phyloP scores from a whole-genome alignment of 30 jellyfish, hydroid and myxozoan species.

The Thelohanellus kitauei region DNA sequence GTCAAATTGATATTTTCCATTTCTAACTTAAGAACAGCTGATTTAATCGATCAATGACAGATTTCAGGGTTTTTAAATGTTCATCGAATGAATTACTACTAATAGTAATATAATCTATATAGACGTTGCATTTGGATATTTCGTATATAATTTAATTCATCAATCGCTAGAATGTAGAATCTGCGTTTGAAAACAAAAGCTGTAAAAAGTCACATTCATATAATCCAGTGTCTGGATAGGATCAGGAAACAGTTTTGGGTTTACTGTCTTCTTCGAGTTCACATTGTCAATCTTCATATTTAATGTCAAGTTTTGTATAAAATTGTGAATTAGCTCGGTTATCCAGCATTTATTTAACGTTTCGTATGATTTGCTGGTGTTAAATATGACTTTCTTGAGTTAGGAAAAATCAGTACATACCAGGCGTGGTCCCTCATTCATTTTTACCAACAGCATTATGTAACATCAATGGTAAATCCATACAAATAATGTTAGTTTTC shows the following conservation, averaged over 20 bases:
- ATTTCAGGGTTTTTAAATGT: slow-evolving; percentile 6
- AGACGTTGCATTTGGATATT: slow-evolving; percentile 12
- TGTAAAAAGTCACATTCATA: slow-evolving; percentile 9
- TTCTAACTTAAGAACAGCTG: slow-evolving; percentile 9
- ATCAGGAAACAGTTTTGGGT: too few species aligned
- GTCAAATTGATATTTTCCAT: slow-evolving; percentile 5
- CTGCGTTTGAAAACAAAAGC: slow-evolving; percentile 16
- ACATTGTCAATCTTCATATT: slow-evolving; percentile 14
- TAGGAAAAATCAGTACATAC: slow-evolving; percentile 16
- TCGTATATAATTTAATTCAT: slow-evolving; percentile 21
- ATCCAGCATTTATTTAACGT: slow-evolving; percentile 11
- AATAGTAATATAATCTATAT: slow-evolving; percentile 15
- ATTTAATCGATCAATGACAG: slow-evolving; percentile 4
- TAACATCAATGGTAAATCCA: too few species aligned
- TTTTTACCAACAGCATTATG: slow-evolving; percentile 15
- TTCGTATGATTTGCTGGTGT: slow-evolving; percentile 13
- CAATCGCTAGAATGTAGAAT: slow-evolving; percentile 19
- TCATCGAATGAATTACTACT: slow-evolving; percentile 4
- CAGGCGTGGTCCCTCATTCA: slow-evolving; percentile 9
- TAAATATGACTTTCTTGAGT: slow-evolving; percentile 12
- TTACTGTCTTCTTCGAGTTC: slow-evolving; percentile 8
- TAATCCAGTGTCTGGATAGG: slow-evolving; percentile 9
- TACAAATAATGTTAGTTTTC: slow-evolving; percentile 1
- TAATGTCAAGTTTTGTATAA: slow-evolving; percentile 13
- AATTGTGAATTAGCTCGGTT: slow-evolving; percentile 6